Base-by-base conservation (phyloP, 1,140 invertebrate species). In the Grapholita molesta region DNA sequence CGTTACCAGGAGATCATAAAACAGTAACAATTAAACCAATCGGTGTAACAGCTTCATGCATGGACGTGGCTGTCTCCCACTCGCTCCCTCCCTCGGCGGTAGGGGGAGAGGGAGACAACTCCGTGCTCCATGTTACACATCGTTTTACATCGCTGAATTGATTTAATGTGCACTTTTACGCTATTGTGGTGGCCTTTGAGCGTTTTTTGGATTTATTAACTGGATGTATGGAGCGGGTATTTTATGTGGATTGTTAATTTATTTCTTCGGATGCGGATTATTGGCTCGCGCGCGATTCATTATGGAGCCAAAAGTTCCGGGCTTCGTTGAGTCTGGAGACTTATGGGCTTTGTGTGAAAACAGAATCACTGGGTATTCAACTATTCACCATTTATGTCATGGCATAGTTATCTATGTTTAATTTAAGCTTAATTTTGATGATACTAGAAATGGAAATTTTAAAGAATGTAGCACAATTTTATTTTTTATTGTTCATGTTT, bases 141-240 rank as follows among this genome's bases (percentile, higher is more conserved):
- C 64, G 55, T 70, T 70, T 70, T 66, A 70, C 69, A 70, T 66
- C 69, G 64, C 65, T 67, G 64, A 70, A 70, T 66, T 70, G 69
- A 70, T 70, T 70, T 70, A 70, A 57, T 28, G 21, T 32, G 69
- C 52, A 64, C 64, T 64, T 70, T 70, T 67, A 67, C 69, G 64
- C 35, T 52, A 66, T 70, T 70, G 68, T 70, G 64, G 52, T 48
- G 42, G 32, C 57, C 69, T 38, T 28, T 35, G 48, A 12, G 30
- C 35, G 25, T 66, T 66, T 70, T 70, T 61, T 48, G 65, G 42
- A 52, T 70, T 67, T 55, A 55, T 42, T 42, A 30, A 61, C 55
- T 28, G 25, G 55, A 61, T 61, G 15, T 61, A 30, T 61, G 35
- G 30, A 42, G n/a, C 64, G 61, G 28, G 24, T 28, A 12, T 66